Base-by-base conservation (phyloP, 1,140 invertebrate species). In the Fopius arisanus region DNA sequence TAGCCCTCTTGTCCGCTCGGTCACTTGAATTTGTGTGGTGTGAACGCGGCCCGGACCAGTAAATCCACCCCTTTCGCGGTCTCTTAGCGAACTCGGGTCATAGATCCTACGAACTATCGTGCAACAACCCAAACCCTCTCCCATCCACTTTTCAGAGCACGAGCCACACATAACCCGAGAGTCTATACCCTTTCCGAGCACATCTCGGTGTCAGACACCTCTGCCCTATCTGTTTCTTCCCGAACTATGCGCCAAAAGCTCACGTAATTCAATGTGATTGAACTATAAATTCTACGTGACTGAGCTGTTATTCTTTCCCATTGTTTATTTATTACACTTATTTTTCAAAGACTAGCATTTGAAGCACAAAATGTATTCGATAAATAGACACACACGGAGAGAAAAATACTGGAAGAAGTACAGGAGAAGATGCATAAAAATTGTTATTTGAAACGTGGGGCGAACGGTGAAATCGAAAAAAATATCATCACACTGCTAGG, bases 11-110 rank as follows among this genome's bases (percentile, higher is more conserved):
- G 62, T 65, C 28, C 79, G 78, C 79, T 82, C 83, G 84, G 85
- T 86, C 85, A 87, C 84, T 86, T 87, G 84, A 78, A 87, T 87
- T 87, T 87, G 85, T 87, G 86, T 86, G 82, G 84, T 87, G 86
- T 84, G 82, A 87, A 87, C 82, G 82, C 80, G 75, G 83, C 78
- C 77, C 80, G 82, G 81, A 84, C 84, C 80, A 84, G 85, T 87
- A 87, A 87, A 87, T 87, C 84, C 85, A 83, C 62, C 83, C 84
- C 84, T 84, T 86, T 85, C 84, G 82, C 80, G 82, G 83, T 86
- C 85, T 86, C 84, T 86, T 84, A 82, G 84, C 78, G 80, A 86
- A 87, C 85, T 87, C 78, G 70, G 78, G 81, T 83, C 85, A 82
- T 87, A 87, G 82, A 87, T 87, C 85, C 79, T 86, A 73, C 76